Evolutionary conservation across 2,888 invertebrate genomes (phyloP).

Genomic region (Chloroclysta siterata): DNA sequence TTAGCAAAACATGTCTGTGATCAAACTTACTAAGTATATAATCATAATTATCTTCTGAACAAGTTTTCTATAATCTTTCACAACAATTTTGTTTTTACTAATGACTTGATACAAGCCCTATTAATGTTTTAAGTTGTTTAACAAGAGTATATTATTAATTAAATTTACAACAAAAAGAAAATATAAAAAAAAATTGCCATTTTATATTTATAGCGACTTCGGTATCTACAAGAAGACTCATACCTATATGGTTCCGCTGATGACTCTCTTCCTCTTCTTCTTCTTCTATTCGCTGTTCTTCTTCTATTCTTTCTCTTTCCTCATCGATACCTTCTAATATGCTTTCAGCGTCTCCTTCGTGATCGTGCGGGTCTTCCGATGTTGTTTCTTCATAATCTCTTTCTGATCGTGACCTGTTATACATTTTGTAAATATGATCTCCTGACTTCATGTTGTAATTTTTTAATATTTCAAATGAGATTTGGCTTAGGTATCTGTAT

Average conservation of each 20-base stretch:
- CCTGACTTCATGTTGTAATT: neutral
- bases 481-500: too few relatives aligned
- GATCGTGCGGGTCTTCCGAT: slow-evolving; percentile 89
- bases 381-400: slow-evolving; percentile 88
- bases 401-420: slow-evolving; percentile 82
- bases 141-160: slow-evolving; percentile 11
- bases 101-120: neutral
- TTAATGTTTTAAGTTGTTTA: neutral
- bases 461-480: too few relatives aligned
- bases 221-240: slow-evolving; percentile 19
- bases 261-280: slow-evolving; percentile 62
- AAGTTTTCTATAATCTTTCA: slow-evolving; percentile 4
- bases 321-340: slow-evolving; percentile 67
- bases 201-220: neutral
- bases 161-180: slow-evolving; percentile 18
- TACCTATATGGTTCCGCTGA: slow-evolving; percentile 80
- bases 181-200: slow-evolving; percentile 11
- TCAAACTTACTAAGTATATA: slow-evolving; percentile 1
- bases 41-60: slow-evolving; percentile 6
- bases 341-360: slow-evolving; percentile 73
- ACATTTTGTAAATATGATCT: neutral
- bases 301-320: slow-evolving; percentile 67
- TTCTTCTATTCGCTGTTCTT: slow-evolving; percentile 72
- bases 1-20: slow-evolving; percentile 10
- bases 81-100: neutral